Base-by-base conservation (phyloP, 2,113 vertebrate genomes). In the Climacteris rufus region DNA sequence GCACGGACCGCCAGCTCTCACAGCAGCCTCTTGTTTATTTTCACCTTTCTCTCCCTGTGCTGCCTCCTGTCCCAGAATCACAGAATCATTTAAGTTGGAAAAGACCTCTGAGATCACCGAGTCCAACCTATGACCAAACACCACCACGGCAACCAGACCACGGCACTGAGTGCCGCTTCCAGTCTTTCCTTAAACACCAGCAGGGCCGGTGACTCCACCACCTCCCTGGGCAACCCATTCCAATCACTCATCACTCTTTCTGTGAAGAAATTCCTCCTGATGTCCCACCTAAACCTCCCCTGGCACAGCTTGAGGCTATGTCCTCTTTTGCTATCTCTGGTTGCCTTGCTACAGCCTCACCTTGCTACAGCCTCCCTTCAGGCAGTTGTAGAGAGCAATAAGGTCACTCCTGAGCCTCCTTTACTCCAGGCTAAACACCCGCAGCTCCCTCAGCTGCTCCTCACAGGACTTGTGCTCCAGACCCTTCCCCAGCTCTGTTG, bases 251-350 rank as follows among this genome's bases (percentile, higher is more conserved):
- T 60, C 7, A 13, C 6, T 9, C 13, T 15, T 47, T 53, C 20
- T 61, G 25, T 52, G 37, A 59, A 66, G 15, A 74, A 44, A 66
- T 74, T 52, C 13, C 24, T 66, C 23, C 37, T 28, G 3, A 52
- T 39, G 19, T 40, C 30, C n/a, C 35, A 22, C 10, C 9, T 60
- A n/a, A 82, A 47, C 20, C 9, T 69, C 9, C 30, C 20, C 21
- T 47, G 30, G 17, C 0, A 0, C 30, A 35, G 12, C 24, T 30
- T 45, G 45, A 83, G 30, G 40, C 33, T 31, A 4, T 0, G 0
- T 76, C 8, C 25, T 83, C 30, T 40, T 40, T 28, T n/a, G 20
- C 16, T 47, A 10, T 1, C 13, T 0, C 14, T 31, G 17, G 17
- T 25, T 69, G 52, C 54, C 30, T 13, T 21, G 25, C n/a, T n/a